phyloP scores from a whole-genome alignment of 2,113 vertebrate species.

The Buteo buteo region DNA sequence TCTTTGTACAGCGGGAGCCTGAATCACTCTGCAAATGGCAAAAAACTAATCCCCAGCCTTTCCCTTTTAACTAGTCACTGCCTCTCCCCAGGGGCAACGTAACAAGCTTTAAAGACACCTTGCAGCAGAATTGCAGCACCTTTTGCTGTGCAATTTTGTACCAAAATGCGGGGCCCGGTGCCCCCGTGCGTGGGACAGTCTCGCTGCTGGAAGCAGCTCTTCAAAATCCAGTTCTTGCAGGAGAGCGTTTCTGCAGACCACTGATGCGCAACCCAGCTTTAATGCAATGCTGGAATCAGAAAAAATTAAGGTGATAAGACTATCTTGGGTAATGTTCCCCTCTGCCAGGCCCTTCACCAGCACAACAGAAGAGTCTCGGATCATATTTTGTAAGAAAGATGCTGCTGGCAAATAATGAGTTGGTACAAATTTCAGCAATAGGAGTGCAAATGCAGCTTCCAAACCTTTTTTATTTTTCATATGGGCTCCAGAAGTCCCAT shows the following conservation, averaged over 20 bases:
- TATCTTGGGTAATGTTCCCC: accelerated
- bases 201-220: not conserved
- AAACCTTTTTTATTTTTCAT: not conserved
- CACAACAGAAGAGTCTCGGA: not conserved
- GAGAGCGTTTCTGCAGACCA: not conserved
- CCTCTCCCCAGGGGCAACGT: not conserved
- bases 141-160: not conserved
- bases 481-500: not conserved
- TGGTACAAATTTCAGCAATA: not conserved
- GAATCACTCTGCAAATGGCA: slow-evolving; percentile 47
- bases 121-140: not conserved
- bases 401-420: not conserved
- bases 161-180: not conserved
- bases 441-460: not conserved
- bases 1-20: slow-evolving; percentile 52
- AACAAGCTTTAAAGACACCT: not conserved
- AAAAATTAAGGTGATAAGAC: accelerated
- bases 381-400: not conserved
- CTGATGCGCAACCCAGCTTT: not conserved
- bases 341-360: not conserved
- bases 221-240: not conserved
- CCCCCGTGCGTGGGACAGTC: accelerated
- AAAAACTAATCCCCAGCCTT: slow-evolving; percentile 5
- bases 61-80: not conserved
- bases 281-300: accelerated